Percentiles rank a stretch among this genome's conserved stretches.
These are phyloP conservation scores for Pseudochirops corinnae DNA, from an alignment of 2,797 vertebrate genomes.

Conservation along the genomic window DNA sequence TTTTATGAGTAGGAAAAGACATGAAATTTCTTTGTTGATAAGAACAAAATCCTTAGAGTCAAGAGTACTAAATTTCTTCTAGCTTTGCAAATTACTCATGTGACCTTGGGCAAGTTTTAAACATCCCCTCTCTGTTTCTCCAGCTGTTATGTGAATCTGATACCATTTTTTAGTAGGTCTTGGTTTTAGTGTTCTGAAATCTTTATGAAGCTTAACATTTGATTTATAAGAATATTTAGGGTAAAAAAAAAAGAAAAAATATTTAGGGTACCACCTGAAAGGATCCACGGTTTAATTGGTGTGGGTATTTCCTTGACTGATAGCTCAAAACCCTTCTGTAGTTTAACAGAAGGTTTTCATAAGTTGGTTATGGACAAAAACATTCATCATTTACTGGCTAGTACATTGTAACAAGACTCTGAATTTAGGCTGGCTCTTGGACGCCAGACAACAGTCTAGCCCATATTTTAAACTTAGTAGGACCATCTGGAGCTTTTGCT, in stretches of 20 bases:
- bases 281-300: neutral
- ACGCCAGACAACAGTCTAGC: neutral
- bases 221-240: neutral
- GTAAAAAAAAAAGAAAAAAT: neutral
- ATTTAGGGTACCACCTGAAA: neutral
- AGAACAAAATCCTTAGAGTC: constrained; percentile 1
- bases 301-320: neutral
- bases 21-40: constrained; percentile 1
- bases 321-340: neutral
- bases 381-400: neutral
- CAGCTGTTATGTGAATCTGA: constrained; percentile 48
- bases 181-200: constrained; percentile 14
- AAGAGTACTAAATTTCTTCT: constrained; percentile 30
- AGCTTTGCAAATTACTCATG: constrained; percentile 47
- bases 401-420: neutral
- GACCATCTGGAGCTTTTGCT: neutral
- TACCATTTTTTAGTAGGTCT: constrained; percentile 41
- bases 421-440: neutral
- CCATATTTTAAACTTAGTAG: neutral
- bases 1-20: neutral
- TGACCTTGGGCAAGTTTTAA: constrained; percentile 63
- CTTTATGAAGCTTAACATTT: constrained; percentile 13
- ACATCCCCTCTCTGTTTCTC: constrained; percentile 52
- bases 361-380: neutral
- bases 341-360: neutral